These are phyloP conservation scores for Florisuga fusca DNA, from an alignment of 2,797 vertebrate species.

Conservation along the genomic window DNA sequence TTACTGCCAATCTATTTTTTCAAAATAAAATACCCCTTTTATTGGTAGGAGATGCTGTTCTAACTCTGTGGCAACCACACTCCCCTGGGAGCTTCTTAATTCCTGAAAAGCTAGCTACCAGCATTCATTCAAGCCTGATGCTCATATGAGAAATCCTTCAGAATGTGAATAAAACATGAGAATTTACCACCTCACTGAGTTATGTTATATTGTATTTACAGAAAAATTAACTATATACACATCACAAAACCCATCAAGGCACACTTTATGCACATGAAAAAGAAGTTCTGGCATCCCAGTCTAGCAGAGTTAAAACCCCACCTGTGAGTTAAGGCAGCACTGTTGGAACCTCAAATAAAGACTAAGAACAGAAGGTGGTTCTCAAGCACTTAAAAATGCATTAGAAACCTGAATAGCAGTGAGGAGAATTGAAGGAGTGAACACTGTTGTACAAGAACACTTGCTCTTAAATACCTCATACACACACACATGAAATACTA, in stretches of 20 bases:
- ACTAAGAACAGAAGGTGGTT: not conserved
- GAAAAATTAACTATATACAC: not conserved
- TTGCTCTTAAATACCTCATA: not conserved
- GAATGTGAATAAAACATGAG: not conserved
- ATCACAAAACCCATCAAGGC: not conserved
- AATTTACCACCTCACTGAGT: not conserved
- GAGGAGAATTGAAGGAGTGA: not conserved
- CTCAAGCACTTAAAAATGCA: not conserved
- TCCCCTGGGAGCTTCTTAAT: not conserved
- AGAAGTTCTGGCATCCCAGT: not conserved
- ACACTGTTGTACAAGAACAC: not conserved
- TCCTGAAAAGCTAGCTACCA: not conserved
- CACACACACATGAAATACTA: not conserved
- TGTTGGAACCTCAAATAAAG: not conserved
- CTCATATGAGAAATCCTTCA: not conserved
- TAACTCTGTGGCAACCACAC: not conserved
- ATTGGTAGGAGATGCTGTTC: not conserved
- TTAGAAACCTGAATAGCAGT: not conserved
- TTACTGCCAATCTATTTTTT: not conserved
- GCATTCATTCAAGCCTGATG: not conserved
- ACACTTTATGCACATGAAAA: not conserved
- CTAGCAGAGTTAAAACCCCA: not conserved
- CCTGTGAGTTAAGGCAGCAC: not conserved
- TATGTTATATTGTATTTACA: not conserved
- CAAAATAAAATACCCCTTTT: not conserved